Conservation (phyloP, 2,888 invertebrate species). For the Sclerodermus sp. region DNA sequence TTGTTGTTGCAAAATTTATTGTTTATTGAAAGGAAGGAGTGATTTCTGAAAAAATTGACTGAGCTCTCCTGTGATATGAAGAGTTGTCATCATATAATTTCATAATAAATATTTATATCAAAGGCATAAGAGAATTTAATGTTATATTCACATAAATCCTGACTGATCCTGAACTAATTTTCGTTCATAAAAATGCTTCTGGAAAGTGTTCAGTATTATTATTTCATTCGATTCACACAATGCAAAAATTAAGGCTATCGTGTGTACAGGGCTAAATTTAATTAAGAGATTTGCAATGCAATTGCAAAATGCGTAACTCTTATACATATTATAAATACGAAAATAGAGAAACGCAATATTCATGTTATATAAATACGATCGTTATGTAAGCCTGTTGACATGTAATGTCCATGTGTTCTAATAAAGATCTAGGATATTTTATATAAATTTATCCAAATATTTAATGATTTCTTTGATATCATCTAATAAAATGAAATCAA, state of each 20-base stretch:
- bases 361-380: slow-evolving; percentile 34
- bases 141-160: not conserved
- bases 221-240: not conserved
- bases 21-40: slow-evolving; percentile 15
- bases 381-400: slow-evolving; percentile 47
- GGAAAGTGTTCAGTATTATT: not conserved
- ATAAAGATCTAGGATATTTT: slow-evolving; percentile 53
- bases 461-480: too few relatives aligned
- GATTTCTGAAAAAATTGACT: slow-evolving; percentile 35
- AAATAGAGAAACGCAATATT: slow-evolving; percentile 35
- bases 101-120: too few relatives aligned
- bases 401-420: slow-evolving; percentile 50
- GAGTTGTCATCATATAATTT: slow-evolving; percentile 38
- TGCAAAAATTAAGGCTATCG: slow-evolving; percentile 18
- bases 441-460: slow-evolving; percentile 38
- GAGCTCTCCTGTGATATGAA: slow-evolving; percentile 44
- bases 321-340: slow-evolving; percentile 38
- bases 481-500: too few relatives aligned
- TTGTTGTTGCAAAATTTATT: not conserved
- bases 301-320: slow-evolving; percentile 30
- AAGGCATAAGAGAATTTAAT: too few relatives aligned
- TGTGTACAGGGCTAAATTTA: slow-evolving; percentile 28
- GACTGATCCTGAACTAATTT: not conserved
- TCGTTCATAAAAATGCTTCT: not conserved
- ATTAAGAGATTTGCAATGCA: slow-evolving; percentile 27